Evolutionary conservation across 2,113 vertebrate species (phyloP).

Genomic region (Tapirus terrestris): DNA sequence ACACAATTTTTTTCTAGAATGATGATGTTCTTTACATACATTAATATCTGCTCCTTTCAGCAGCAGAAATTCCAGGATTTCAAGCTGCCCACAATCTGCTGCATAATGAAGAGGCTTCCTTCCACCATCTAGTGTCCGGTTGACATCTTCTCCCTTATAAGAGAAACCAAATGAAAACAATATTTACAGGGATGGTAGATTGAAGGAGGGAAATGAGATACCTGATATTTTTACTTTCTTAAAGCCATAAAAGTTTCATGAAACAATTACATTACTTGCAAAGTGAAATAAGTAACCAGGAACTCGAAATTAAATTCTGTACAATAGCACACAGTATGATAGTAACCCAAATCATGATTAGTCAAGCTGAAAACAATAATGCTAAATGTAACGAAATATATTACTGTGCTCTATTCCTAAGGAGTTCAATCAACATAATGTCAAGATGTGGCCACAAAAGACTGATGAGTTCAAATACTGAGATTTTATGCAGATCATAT

Average conservation of each 20-base stretch:
- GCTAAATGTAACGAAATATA: conserved; percentile 24
- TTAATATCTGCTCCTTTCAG: conserved; percentile 97
- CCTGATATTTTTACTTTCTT: neutral
- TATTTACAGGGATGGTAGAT: neutral
- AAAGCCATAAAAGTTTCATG: conserved; percentile 2
- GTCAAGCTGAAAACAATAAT: conserved; percentile 2
- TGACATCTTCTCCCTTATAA: conserved; percentile 93
- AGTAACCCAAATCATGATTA: neutral
- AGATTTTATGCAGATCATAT: neutral
- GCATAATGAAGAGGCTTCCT: conserved; percentile 96
- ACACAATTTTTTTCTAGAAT: neutral
- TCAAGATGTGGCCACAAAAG: neutral
- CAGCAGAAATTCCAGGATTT: conserved; percentile 94
- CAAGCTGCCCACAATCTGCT: conserved; percentile 94
- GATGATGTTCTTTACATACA: conserved; percentile 85
- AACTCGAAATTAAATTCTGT: conserved; percentile 19
- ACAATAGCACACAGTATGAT: neutral
- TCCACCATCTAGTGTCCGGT: conserved; percentile 93
- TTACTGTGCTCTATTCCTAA: neutral
- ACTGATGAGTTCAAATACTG: neutral
- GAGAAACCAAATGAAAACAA: conserved; percentile 29
- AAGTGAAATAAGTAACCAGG: conserved; percentile 37
- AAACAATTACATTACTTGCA: conserved; percentile 43
- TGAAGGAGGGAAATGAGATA: neutral
- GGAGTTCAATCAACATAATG: neutral